Base-by-base conservation (phyloP, 2,113 vertebrate genomes). In the Synchiropus splendidus region DNA sequence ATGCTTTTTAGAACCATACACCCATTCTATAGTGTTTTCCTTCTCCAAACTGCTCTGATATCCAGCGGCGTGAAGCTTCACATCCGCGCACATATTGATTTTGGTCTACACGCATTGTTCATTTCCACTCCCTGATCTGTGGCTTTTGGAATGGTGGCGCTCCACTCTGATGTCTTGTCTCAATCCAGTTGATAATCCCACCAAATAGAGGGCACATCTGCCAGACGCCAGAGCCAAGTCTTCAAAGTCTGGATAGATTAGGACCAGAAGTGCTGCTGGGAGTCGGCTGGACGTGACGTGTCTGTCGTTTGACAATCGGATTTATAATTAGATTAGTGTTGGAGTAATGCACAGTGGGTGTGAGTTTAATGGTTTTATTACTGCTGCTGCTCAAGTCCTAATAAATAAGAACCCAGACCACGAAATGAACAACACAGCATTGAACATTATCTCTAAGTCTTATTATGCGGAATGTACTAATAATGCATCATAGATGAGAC, bases 181-280 rank as follows among this genome's bases (percentile, higher is more conserved):
- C 72, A 75, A 63, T 75, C 73, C 42, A 32, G 48, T 73, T 42
- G 40, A 39, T 77, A 80, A 80, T 80, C 75, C 73, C 54, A 56
- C 55, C 61, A 68, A 75, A 77, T 67, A 66, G 61, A 39, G 12
- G 54, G 48, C 18, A 49, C 77, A 75, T 78, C 79, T 82, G 79
- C 63, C 71, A 48, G 42, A 43, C 10, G 60, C 37, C 46, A 40
- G 48, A 45, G 62, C 67, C 70, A 60, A 64, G 56, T 46, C 52
- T 75, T 64, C 70, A 68, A 81, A 81, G 56, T 64, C 68, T 51
- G 62, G 54, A 38, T 53, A 68, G 79, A 79, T 82, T 81, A 79
- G 6, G 39, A 43, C 43, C 37, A 72, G 64, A 67, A 60, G 75
- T 43, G 46, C 66, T 43, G 49, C 52, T 35, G 34, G 48, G 61